Percentiles rank a stretch among this genome's conserved stretches.
phyloP scores from a whole-genome alignment of 2,797 vertebrate genomes.

The Phalloptychus januarius region DNA sequence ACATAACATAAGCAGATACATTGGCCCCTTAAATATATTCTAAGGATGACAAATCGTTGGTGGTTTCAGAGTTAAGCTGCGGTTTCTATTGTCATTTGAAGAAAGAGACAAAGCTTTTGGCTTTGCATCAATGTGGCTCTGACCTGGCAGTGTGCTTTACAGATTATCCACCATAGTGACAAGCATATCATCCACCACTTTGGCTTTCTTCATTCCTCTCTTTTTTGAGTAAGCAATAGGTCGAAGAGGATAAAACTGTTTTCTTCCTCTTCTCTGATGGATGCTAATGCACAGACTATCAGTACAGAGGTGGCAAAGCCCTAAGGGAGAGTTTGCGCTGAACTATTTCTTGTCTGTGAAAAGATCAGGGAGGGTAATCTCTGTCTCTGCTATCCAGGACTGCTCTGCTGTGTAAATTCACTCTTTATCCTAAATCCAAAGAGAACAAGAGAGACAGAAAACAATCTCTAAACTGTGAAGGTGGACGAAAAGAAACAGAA shows the following conservation, averaged over 20 bases:
- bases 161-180: conserved; percentile 50
- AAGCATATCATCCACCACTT: conserved; percentile 39
- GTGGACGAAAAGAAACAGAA: conserved; percentile 3
- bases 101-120: conserved; percentile 1
- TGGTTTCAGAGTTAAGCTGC: conserved; percentile 28
- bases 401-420: conserved; percentile 71
- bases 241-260: conserved; percentile 63
- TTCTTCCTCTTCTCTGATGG: conserved; percentile 58
- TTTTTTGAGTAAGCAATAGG: conserved; percentile 68
- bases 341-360: conserved; percentile 74
- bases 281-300: conserved; percentile 69
- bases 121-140: conserved; percentile 25
- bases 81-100: conserved; percentile 29
- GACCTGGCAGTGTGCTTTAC: conserved; percentile 36
- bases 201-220: conserved; percentile 35
- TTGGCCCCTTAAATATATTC: conserved; percentile 12
- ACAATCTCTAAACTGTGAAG: conserved; percentile 28
- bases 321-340: conserved; percentile 61
- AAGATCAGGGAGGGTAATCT: conserved; percentile 78
- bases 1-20: conserved; percentile 3
- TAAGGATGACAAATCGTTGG: conserved; percentile 14
- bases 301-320: conserved; percentile 63
- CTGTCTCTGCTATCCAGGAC: conserved; percentile 69
- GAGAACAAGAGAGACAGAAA: conserved; percentile 14
- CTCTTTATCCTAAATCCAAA: conserved; percentile 69